Evolutionary conservation across 2,888 invertebrate genomes (phyloP), one percentile per base, ranked within the genome.

Genomic region (Mythimna ferrago): DNA sequence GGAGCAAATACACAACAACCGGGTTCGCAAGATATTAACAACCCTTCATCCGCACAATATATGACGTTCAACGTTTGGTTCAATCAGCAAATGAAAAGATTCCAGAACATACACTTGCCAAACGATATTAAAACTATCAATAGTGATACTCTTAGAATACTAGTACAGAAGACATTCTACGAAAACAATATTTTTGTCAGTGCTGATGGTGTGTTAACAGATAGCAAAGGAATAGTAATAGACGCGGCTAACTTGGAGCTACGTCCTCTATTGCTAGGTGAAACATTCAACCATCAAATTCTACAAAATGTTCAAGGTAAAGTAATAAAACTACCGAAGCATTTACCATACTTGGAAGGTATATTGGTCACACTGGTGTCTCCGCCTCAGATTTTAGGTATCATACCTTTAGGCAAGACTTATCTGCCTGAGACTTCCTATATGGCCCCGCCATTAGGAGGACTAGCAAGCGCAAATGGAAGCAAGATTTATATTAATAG

Each of bases 181-280:
- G 77, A 92, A 38, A 92, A 92, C 44, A 85, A 87, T 19, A 89
- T 93, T 69, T 78, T 71, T 16, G 66, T 93, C 2, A 84, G 85
- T 6, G 21, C 70, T 7, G 73, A 87, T 48, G 93, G 92, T 32
- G 66, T 84, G 0, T 74, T 92, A 21, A 80, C 77, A 16, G 90
- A 92, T 81, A 76, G 84, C 2, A 72, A 87, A 2, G 93, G 93
- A 10, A 77, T 83, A 35, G 62, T 78, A 9, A 78, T 92, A 14
- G 85, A 90, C 60, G 76, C 89, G 0, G 64, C 81, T 0, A 89
- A 93, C 71, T 75, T 95, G 16, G 86, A 87, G 69, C 72, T 95
- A 2, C 87, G 90, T 11, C 92, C 93, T 2, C 86, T 94, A 57
- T 75, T 93, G 0, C 87, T 95, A 35, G 93, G 93, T 1, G 87